Conservation (phyloP, 2,888 invertebrate genomes). For the Scrobipalpa costella region DNA sequence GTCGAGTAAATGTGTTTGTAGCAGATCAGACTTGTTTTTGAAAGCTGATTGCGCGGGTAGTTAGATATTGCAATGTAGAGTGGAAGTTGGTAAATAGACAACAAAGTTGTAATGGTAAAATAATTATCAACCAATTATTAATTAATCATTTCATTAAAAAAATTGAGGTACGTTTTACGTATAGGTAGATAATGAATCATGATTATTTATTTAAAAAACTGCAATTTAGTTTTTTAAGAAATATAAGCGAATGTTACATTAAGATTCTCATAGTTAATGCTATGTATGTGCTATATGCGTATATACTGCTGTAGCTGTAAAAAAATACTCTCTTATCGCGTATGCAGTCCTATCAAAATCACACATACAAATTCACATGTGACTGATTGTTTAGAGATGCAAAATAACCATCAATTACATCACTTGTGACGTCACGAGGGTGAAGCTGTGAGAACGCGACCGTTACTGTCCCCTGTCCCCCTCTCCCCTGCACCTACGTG, state of each 20-base stretch:
- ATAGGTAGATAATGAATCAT: too few species aligned
- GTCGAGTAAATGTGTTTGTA: constrained; percentile 17
- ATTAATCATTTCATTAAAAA: too few species aligned
- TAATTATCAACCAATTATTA: neutral
- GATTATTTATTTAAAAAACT: too few species aligned
- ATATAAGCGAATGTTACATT: too few species aligned
- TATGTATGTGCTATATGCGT: too few species aligned
- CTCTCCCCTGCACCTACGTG: constrained; percentile 51
- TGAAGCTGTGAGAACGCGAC: constrained; percentile 37
- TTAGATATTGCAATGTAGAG: neutral
- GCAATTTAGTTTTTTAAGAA: too few species aligned
- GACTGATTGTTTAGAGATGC: constrained; percentile 12
- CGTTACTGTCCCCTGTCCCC: constrained; percentile 48
- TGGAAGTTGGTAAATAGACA: neutral
- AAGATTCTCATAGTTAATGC: too few species aligned
- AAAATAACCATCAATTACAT: constrained; percentile 12
- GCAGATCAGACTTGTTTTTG: constrained; percentile 5
- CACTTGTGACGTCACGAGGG: neutral
- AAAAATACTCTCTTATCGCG: too few species aligned
- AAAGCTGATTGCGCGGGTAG: neutral
- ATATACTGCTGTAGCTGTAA: too few species aligned
- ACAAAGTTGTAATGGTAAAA: neutral
- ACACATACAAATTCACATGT: neutral
- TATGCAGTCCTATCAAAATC: neutral
- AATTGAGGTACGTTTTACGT: too few species aligned